Evolutionary conservation across 2,888 invertebrate species (phyloP).

Genomic region (Drosophila greeni): DNA sequence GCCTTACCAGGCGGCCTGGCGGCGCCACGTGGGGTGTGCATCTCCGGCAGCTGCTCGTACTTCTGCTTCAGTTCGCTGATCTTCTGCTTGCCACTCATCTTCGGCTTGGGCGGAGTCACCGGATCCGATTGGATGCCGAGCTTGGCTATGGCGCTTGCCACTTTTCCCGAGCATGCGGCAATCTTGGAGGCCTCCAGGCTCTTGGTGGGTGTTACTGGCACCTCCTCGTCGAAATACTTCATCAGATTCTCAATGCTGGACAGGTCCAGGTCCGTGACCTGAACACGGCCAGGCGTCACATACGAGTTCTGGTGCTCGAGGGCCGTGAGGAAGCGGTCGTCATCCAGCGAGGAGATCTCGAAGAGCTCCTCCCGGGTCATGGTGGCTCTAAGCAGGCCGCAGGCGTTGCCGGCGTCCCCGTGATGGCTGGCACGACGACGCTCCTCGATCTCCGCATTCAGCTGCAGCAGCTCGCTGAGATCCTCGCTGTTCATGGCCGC

Average conservation of each 20-base stretch:
- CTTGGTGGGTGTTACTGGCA: conserved; percentile 57
- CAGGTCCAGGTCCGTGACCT: conserved; percentile 61
- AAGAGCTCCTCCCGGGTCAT: conserved; percentile 72
- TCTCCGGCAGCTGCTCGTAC: conserved; percentile 54
- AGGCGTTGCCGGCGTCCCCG: conserved; percentile 35
- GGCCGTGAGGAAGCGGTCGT: conserved; percentile 66
- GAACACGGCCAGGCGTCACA: conserved; percentile 31
- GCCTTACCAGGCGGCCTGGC: background rate
- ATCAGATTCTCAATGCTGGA: conserved; percentile 71
- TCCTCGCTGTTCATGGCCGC: conserved; percentile 69
- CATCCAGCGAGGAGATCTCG: conserved; percentile 68
- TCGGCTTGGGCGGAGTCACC: conserved; percentile 28
- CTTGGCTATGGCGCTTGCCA: conserved; percentile 65
- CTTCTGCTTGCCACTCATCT: conserved; percentile 37
- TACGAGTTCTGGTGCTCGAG: conserved; percentile 64
- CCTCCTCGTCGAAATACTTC: conserved; percentile 75
- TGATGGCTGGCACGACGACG: conserved; percentile 47
- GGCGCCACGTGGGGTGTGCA: conserved; percentile 31
- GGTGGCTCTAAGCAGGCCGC: conserved; percentile 58
- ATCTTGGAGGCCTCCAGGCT: background rate
- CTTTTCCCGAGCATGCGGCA: conserved; percentile 47
- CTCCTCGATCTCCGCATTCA: conserved; percentile 70
- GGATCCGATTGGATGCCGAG: conserved; percentile 46
- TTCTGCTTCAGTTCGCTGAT: conserved; percentile 68
- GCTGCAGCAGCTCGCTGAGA: conserved; percentile 62